Base-by-base conservation (phyloP, 2,888 invertebrate species). In the Holacanthella duospinosa region DNA sequence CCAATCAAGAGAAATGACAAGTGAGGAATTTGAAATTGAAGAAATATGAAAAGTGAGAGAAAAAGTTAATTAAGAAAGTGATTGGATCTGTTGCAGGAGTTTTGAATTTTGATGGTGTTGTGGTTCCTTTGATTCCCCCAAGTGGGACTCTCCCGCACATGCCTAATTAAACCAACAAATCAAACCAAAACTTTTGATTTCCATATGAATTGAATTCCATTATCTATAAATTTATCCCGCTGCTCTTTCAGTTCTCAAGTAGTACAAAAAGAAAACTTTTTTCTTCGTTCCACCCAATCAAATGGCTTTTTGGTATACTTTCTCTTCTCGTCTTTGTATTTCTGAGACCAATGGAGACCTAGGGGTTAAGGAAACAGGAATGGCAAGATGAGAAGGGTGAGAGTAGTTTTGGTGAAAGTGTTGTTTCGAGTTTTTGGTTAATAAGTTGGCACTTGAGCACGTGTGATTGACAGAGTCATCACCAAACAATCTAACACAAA, bases 391-490 rank as follows among this genome's bases (percentile, higher is more conserved):
- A n/a, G n/a, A 36, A 36, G 36, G 36, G 36, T 36, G 36, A 36
- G 16, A 36, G 36, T 36, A 16, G 6, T 36, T 6, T 36, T 36
- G n/a, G n/a, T n/a, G 36, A 36, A 36, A 36, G 36, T 36, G 36
- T 36, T 36, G 36, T 36, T 36, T 36, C 36, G 36, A 36, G 36
- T 36, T 36, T 36, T 16, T 6, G 36, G 36, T 21, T 48, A 48
- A 48, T 48, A 48, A 48, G 48, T 9, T 9, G 16, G 16, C 21
- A n/a, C 48, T 48, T 48, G 21, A n/a, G 12, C 57, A 57, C 57
- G 29, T 57, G 29, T 57, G 57, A 57, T 57, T 57, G 57, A 57
- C 57, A 29, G 57, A 29, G 9, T 57, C 57, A 29, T 57, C 29
- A 57, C 9, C 29, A 28, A 4, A 9, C 55, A 55, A 55, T 6